Conservation (phyloP, 1,140 invertebrate genomes). For the Drosophila repletoides region DNA sequence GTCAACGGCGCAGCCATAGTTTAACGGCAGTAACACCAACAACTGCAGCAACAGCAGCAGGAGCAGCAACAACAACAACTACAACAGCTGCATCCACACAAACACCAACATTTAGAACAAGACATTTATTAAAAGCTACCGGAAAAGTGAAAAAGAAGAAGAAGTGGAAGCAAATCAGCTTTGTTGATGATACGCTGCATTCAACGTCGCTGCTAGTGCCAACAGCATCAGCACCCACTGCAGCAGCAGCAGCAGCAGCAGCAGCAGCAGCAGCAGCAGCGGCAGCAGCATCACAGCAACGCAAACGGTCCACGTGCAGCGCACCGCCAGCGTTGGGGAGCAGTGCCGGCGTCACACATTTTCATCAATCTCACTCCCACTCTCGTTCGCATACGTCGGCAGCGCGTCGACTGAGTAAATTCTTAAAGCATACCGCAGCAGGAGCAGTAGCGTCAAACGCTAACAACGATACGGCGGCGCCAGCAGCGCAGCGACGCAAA, state of each 20-base stretch:
- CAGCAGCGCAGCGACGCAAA: conserved; percentile 53
- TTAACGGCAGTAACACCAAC: conserved; percentile 24
- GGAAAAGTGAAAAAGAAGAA: conserved; percentile 77
- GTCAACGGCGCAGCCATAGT: conserved; percentile 38
- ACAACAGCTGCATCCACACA: conserved; percentile 48
- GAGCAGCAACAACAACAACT: conserved; percentile 22
- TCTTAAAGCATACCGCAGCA: conserved; percentile 42
- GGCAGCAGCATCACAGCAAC: conserved; percentile 22
- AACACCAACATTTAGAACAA: conserved; percentile 44
- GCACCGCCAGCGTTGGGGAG: conserved; percentile 56
- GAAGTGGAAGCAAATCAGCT: conserved; percentile 74
- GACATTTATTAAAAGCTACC: conserved; percentile 70
- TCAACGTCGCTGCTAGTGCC: conserved; percentile 34
- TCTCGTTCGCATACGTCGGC: background rate
- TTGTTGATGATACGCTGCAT: conserved; percentile 60
- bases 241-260: conserved; percentile 7
- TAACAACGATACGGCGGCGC: background rate
- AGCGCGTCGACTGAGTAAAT: conserved; percentile 56
- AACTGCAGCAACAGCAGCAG: conserved; percentile 4
- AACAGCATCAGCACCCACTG: conserved; percentile 12
- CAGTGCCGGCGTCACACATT: conserved; percentile 3
- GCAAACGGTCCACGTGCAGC: conserved; percentile 67
- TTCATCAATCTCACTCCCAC: background rate
- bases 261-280: conserved; percentile 7
- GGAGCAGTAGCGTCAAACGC: conserved; percentile 12